phyloP scores from a whole-genome alignment of 2,888 invertebrate species.

The Portevinia maculata region DNA sequence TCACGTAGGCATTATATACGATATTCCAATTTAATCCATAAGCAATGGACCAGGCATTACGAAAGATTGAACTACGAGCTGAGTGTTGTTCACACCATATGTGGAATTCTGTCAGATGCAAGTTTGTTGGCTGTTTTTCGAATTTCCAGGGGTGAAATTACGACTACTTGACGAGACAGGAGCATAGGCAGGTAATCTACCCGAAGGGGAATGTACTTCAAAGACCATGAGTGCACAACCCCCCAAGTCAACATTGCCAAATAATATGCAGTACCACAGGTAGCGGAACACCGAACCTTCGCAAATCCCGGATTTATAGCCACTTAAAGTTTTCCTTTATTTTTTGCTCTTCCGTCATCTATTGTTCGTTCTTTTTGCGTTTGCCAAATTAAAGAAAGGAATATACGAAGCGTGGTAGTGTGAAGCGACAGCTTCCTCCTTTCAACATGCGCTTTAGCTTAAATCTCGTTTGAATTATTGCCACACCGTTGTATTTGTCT shows the following conservation, averaged over 20 bases:
- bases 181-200: constrained; percentile 70
- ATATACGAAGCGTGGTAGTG: constrained; percentile 25
- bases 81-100: constrained; percentile 64
- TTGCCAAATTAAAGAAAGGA: constrained; percentile 61
- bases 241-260: not conserved
- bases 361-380: constrained; percentile 41
- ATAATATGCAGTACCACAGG: constrained; percentile 29
- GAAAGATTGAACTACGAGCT: constrained; percentile 68
- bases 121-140: constrained; percentile 49
- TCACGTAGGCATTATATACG: constrained; percentile 81
- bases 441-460: constrained; percentile 53
- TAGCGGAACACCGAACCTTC: constrained; percentile 61
- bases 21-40: constrained; percentile 81
- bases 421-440: constrained; percentile 18
- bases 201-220: constrained; percentile 44
- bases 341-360: constrained; percentile 36
- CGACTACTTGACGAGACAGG: constrained; percentile 49
- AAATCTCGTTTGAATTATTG: constrained; percentile 72
- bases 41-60: constrained; percentile 71
- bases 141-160: constrained; percentile 11
- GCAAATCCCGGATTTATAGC: constrained; percentile 80
- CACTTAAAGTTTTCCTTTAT: constrained; percentile 81
- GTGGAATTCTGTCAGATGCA: constrained; percentile 66
- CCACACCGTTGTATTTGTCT: constrained; percentile 39
- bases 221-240: constrained; percentile 21